Evolutionary conservation across 2,113 vertebrate species (phyloP).

Genomic region (Epinephelus cyanopodus): DNA sequence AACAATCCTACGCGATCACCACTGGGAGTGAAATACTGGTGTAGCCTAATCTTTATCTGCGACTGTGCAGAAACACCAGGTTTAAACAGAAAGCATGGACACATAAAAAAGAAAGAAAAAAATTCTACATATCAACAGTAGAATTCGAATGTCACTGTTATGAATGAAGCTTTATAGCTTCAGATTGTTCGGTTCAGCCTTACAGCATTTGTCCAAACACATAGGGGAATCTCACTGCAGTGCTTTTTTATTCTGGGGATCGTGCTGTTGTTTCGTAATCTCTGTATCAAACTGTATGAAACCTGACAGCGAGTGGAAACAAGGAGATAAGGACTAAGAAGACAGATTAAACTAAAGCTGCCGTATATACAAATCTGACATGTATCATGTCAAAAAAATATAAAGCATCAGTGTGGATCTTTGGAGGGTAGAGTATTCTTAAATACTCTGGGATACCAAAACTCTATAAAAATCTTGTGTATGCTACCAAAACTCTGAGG

Average conservation of each 20-base stretch:
- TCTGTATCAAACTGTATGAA: background rate
- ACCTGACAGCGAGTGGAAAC: constrained; percentile 15
- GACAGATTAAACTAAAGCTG: background rate
- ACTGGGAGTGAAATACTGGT: no score
- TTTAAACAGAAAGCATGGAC: no score
- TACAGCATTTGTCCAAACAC: background rate
- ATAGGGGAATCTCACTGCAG: background rate
- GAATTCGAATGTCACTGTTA: no score
- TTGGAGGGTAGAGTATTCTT: background rate
- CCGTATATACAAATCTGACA: background rate
- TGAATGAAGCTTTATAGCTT: no score
- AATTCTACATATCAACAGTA: no score
- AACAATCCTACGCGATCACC: no score
- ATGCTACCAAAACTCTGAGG: constrained; percentile 11
- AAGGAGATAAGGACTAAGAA: background rate
- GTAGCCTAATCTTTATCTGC: no score
- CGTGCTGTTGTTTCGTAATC: background rate
- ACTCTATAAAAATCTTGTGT: constrained; percentile 1
- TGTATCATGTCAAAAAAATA: constrained; percentile 1
- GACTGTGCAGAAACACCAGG: no score
- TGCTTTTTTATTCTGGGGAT: background rate
- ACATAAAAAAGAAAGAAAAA: no score
- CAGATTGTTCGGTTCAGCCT: no score
- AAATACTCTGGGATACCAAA: constrained; percentile 21
- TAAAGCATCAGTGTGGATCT: background rate